Conservation (phyloP, 2,797 vertebrate species). For the Malurus splendens region DNA sequence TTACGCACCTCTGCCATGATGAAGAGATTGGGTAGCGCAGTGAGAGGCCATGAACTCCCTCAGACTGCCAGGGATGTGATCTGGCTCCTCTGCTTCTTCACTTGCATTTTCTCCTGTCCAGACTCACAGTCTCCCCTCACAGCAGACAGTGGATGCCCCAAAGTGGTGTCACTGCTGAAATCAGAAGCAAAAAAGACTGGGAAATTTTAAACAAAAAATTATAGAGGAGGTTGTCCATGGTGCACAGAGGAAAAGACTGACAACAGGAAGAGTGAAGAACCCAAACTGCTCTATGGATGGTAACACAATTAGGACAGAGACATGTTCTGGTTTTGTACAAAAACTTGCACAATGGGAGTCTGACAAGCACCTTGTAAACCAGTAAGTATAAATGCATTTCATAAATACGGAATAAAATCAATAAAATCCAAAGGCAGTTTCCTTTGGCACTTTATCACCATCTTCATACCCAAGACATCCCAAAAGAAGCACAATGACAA, state of each 20-base stretch:
- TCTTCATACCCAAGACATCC: background rate
- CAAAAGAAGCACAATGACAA: background rate
- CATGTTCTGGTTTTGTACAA: background rate
- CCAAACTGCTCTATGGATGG: background rate
- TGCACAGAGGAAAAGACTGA: background rate
- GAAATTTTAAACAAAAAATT: background rate
- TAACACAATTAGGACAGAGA: background rate
- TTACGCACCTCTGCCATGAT: background rate
- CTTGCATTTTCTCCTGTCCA: background rate
- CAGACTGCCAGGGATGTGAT: background rate
- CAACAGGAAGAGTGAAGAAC: background rate
- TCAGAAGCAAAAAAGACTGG: background rate
- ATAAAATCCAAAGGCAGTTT: background rate
- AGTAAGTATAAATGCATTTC: background rate
- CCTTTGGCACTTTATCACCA: background rate
- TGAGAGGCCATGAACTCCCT: rapidly evolving
- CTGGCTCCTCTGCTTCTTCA: background rate
- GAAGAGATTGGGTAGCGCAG: background rate
- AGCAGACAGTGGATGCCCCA: background rate
- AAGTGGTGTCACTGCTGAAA: background rate
- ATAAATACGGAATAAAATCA: background rate
- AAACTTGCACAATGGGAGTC: background rate
- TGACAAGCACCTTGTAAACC: background rate
- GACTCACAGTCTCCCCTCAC: background rate
- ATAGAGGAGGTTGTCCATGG: background rate